Percentiles rank a stretch among this genome's conserved stretches.
phyloP scores from a whole-genome alignment of 2,888 invertebrate genomes.

The Polietes domitor region DNA sequence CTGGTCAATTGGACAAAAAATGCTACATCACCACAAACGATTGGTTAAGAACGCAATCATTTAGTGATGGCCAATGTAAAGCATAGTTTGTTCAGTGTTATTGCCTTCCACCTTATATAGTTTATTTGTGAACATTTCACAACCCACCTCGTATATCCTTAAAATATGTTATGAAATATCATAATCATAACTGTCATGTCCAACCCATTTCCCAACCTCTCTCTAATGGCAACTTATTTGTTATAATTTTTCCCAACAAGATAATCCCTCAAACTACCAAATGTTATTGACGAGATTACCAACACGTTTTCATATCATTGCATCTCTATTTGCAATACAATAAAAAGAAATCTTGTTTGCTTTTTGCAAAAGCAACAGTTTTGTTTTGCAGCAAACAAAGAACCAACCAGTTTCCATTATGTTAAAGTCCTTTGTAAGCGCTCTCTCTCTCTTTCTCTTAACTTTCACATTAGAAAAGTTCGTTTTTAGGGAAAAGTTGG shows the following conservation, averaged over 20 bases:
- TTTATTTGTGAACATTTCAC: no score
- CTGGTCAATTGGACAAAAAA: no score
- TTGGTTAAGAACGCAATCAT: no score
- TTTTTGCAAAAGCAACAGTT: slow-evolving; percentile 1
- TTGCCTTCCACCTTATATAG: no score
- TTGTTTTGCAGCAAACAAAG: background rate
- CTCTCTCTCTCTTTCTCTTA: no score
- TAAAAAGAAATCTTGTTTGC: background rate
- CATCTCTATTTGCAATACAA: background rate
- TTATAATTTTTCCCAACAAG: background rate
- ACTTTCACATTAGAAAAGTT: background rate
- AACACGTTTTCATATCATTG: background rate
- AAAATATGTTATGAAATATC: background rate
- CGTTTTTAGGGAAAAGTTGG: background rate
- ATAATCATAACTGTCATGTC: background rate
- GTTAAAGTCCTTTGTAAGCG: background rate
- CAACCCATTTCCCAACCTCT: background rate
- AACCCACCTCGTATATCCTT: background rate
- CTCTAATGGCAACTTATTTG: background rate
- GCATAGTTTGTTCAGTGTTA: no score
- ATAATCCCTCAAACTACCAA: background rate
- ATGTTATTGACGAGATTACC: background rate
- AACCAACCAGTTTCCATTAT: background rate
- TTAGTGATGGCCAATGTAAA: no score
- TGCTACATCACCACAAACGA: no score